These are phyloP conservation scores for Meloidogyne chitwoodi DNA, from an alignment of 1,140 invertebrate genomes.

Conservation along the genomic window DNA sequence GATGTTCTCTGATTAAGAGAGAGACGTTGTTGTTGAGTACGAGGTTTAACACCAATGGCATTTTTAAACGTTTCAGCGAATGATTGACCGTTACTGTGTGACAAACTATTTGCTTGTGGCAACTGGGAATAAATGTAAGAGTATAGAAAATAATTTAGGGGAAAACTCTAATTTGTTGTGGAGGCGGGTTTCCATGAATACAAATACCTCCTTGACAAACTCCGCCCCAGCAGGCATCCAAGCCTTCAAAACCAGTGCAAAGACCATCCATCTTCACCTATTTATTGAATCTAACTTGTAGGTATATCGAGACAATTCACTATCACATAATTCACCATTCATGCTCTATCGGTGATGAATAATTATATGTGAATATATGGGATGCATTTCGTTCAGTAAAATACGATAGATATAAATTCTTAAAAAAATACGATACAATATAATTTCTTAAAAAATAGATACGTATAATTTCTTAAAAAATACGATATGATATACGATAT, in stretches of 20 bases:
- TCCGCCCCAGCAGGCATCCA: slow-evolving; percentile 50
- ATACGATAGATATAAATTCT: too few relatives aligned
- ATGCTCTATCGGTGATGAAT: too few relatives aligned
- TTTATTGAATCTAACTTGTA: too few relatives aligned
- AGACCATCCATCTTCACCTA: slow-evolving; percentile 43
- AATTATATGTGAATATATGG: too few relatives aligned
- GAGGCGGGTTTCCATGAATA: slow-evolving; percentile 22
- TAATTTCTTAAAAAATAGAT: too few relatives aligned
- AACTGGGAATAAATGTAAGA: neutral
- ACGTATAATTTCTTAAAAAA: too few relatives aligned
- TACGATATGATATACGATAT: too few relatives aligned
- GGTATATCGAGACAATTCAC: too few relatives aligned
- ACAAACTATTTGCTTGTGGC: slow-evolving; percentile 29
- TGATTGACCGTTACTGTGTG: slow-evolving; percentile 34
- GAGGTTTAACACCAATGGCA: slow-evolving; percentile 5
- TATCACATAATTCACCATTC: too few relatives aligned
- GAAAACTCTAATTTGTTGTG: neutral
- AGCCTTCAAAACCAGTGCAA: slow-evolving; percentile 55
- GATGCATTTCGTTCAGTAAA: too few relatives aligned
- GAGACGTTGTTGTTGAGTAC: neutral
- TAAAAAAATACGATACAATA: too few relatives aligned
- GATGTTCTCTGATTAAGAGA: neutral
- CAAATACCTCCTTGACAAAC: slow-evolving; percentile 47
- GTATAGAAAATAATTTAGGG: neutral
- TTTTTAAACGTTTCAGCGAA: slow-evolving; percentile 37